These are phyloP conservation scores for Pygocentrus nattereri DNA, from an alignment of 2,797 vertebrate species.

Conservation along the genomic window DNA sequence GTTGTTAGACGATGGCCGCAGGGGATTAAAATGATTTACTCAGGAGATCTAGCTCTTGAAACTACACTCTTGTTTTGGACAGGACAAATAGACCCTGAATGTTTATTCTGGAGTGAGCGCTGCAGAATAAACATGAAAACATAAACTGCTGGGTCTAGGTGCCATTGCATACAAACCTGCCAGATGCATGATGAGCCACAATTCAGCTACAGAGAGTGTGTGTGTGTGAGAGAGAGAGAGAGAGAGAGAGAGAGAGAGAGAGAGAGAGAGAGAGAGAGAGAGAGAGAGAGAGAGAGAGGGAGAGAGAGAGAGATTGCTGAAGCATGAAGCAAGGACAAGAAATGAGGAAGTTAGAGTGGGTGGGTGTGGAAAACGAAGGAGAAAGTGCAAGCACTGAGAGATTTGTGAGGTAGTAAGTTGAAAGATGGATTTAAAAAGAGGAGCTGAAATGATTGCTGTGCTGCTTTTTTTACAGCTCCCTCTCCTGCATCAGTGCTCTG, in stretches of 20 bases:
- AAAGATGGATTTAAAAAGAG: conserved; percentile 27
- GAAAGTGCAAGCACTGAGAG: background rate
- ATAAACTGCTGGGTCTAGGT: background rate
- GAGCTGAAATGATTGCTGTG: conserved; percentile 18
- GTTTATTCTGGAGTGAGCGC: background rate
- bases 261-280: background rate
- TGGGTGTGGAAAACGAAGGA: background rate
- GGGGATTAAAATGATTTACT: conserved; percentile 19
- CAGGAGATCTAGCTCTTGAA: background rate
- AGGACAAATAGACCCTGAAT: background rate
- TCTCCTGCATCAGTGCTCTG: conserved; percentile 24
- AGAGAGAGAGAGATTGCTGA: conserved; percentile 15
- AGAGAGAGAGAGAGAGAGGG: background rate
- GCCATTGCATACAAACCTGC: conserved; percentile 13
- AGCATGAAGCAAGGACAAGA: conserved; percentile 29
- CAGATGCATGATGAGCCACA: conserved; percentile 26
- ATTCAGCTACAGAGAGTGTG: conserved; percentile 30
- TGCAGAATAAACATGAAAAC: conserved; percentile 38
- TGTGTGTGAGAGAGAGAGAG: background rate
- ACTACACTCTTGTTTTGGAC: background rate
- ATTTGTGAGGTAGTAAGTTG: background rate
- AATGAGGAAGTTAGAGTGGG: conserved; percentile 6
- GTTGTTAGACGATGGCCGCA: background rate
- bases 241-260: too few relatives aligned
- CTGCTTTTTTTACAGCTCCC: conserved; percentile 26